phyloP scores from a whole-genome alignment of 2,888 invertebrate species.

The Lasioglossum morio region DNA sequence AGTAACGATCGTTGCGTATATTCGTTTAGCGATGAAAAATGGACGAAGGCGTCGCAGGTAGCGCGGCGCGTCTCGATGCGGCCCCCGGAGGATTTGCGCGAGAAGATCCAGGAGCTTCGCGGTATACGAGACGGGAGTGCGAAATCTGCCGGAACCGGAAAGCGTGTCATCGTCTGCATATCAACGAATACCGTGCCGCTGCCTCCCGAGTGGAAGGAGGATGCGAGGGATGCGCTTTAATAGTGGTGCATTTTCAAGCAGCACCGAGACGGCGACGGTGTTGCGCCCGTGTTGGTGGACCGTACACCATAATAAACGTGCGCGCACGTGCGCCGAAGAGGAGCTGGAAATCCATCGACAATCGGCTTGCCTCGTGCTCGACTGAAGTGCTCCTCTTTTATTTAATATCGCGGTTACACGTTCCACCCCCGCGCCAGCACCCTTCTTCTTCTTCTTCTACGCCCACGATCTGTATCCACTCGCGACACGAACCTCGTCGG shows the following conservation, averaged over 20 bases:
- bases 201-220: constrained; percentile 31
- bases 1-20: constrained; percentile 69
- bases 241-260: constrained; percentile 71
- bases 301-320: constrained; percentile 33
- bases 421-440: neutral
- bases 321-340: constrained; percentile 12
- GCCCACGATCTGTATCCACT: neutral
- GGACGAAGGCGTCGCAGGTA: constrained; percentile 56
- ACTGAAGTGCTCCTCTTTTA: constrained; percentile 63
- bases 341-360: constrained; percentile 55
- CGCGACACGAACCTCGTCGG: constrained; percentile 37
- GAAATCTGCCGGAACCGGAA: constrained; percentile 78
- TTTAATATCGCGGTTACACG: constrained; percentile 66
- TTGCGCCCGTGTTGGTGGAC: constrained; percentile 13
- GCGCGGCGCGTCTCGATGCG: constrained; percentile 57
- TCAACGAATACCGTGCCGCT: constrained; percentile 72
- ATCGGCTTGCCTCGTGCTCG: constrained; percentile 63
- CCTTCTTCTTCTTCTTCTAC: neutral
- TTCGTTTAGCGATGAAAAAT: constrained; percentile 68
- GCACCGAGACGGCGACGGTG: constrained; percentile 28
- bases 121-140: constrained; percentile 74
- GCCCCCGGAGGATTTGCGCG: constrained; percentile 69
- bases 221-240: constrained; percentile 67
- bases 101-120: constrained; percentile 67
- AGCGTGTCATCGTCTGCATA: constrained; percentile 77